Base-by-base conservation (phyloP, 2,113 vertebrate species). In the Oncorhynchus keta region DNA sequence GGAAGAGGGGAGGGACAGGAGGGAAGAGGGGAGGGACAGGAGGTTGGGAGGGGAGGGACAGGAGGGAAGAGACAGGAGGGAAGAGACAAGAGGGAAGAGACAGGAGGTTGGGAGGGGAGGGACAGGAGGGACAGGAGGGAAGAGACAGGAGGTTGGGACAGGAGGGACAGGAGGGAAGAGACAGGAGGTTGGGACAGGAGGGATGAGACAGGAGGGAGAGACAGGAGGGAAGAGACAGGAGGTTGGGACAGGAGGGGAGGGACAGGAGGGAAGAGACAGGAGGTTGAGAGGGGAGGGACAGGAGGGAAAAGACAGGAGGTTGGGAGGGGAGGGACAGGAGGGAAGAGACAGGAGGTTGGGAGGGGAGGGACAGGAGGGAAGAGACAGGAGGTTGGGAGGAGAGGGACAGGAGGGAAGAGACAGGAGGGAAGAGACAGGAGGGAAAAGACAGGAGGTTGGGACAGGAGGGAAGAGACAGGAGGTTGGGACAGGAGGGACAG, bases 301-400 rank as follows among this genome's bases (percentile, higher is more conserved):
- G 26, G 5, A 28, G 30, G 9, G 30, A 75, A 80, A 77, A 72
- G 65, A 76, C 4, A 51, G 20, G 55, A 72, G 57, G 9, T 74
- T 72, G 67, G 84, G 68, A 57, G 74, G 74, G 30, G 55, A 55
- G 28, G 24, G 24, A 26, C 24, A 26, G 24, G 24, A 26, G 24
- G 24, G 24, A 1, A 26, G 26, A 1, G 26, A 26, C 26, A 26
- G 6, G 32, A 59, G 67, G 48, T 39, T 77, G 74, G 65, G 73
- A 79, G 78, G 68, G 73, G 66, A 65, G 24, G 1, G 24, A 24
- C 24, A 24, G 84, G 68, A 57, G 74, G 71, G 30, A 30, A 55
- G 28, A 26, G 26, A 26, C 26, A 26, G 26, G 26, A 26, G 26
- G 26, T n/a, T 1, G 1, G 1, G 1, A 26, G 26, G 26, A 1